Conservation (phyloP, 2,888 invertebrate genomes). For the Aquatica leii region DNA sequence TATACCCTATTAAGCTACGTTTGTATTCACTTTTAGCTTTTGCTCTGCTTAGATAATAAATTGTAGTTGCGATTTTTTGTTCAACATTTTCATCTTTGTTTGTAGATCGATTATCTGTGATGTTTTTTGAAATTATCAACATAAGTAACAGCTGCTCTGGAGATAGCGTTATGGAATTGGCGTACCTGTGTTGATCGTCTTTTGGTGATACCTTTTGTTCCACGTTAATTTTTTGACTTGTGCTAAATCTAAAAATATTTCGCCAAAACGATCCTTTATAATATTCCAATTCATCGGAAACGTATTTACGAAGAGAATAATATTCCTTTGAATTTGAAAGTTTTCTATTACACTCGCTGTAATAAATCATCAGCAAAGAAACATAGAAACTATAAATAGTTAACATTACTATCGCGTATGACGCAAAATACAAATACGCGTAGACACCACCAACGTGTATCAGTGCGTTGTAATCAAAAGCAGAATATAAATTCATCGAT, state of each 20-base stretch:
- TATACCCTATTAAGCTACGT: neutral
- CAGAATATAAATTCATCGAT: constrained; percentile 37
- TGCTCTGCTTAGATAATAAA: neutral
- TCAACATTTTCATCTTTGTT: neutral
- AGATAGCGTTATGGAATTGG: constrained; percentile 10
- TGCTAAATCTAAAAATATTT: constrained; percentile 14
- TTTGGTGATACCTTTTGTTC: constrained; percentile 21
- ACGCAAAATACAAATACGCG: constrained; percentile 28
- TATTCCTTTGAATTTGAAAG: constrained; percentile 26
- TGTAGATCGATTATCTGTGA: neutral
- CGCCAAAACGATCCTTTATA: constrained; percentile 15
- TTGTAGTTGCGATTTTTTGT: neutral
- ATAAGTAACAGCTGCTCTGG: constrained; percentile 15
- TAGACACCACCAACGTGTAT: constrained; percentile 7
- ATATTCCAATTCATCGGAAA: constrained; percentile 25
- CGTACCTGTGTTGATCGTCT: constrained; percentile 24
- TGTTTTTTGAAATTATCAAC: constrained; percentile 14
- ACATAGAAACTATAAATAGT: constrained; percentile 31
- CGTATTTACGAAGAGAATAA: constrained; percentile 32
- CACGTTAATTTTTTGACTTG: neutral
- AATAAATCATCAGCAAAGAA: constrained; percentile 31
- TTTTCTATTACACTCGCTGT: constrained; percentile 20
- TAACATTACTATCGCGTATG: constrained; percentile 33
- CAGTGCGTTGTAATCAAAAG: constrained; percentile 31
- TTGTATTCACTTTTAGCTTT: neutral